Evolutionary conservation across 1,140 invertebrate genomes (phyloP).

Genomic region (Leptinotarsa texana): DNA sequence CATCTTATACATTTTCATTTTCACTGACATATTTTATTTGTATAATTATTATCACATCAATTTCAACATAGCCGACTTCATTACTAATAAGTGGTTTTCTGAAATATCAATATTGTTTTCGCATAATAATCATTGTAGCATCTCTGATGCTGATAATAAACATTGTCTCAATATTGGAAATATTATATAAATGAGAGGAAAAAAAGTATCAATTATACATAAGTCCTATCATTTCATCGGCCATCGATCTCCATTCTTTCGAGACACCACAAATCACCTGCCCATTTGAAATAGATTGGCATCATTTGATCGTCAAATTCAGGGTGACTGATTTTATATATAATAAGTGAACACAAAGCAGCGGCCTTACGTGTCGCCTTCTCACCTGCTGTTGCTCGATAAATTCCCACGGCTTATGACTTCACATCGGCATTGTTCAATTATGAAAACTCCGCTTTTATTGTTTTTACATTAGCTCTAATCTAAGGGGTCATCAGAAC

Average conservation of each 20-base stretch:
- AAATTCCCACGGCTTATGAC: conserved; percentile 51
- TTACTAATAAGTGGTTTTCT: too few relatives aligned
- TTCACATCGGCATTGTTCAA: conserved; percentile 36
- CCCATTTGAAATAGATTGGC: conserved; percentile 27
- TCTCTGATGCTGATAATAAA: too few relatives aligned
- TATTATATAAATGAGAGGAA: too few relatives aligned
- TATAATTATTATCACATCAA: too few relatives aligned
- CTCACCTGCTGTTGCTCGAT: conserved; percentile 49
- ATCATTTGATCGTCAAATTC: conserved; percentile 42
- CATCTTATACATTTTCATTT: too few relatives aligned
- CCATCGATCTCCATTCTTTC: background rate
- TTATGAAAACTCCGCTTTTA: conserved; percentile 37
- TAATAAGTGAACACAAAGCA: conserved; percentile 43
- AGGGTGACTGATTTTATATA: conserved; percentile 44
- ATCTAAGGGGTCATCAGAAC: conserved; percentile 10
- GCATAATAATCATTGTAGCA: too few relatives aligned
- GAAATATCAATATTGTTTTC: too few relatives aligned
- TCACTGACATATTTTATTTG: too few relatives aligned
- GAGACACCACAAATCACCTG: conserved; percentile 15
- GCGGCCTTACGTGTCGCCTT: conserved; percentile 48
- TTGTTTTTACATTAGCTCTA: conserved; percentile 29
- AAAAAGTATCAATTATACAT: too few relatives aligned
- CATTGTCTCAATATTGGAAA: too few relatives aligned
- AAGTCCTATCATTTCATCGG: background rate
- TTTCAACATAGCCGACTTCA: too few relatives aligned